Conservation (phyloP, 2,113 vertebrate species). For the Nothobranchius furzeri region DNA sequence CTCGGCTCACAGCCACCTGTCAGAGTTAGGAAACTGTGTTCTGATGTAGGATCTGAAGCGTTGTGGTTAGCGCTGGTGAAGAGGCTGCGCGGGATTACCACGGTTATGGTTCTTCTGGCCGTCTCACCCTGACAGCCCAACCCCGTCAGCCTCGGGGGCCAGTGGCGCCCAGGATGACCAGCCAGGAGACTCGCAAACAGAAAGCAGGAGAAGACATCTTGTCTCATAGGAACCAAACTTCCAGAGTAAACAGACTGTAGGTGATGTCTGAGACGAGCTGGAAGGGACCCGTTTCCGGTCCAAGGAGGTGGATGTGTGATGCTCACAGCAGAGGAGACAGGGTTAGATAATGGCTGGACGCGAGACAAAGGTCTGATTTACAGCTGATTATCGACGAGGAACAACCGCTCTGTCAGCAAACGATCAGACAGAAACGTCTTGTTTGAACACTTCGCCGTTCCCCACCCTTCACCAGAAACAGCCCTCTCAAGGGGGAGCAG, state of each 20-base stretch:
- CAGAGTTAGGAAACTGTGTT: constrained; percentile 29
- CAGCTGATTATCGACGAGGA: background rate
- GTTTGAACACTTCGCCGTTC: constrained; percentile 32
- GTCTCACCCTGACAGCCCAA: constrained; percentile 64
- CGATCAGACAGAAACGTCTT: constrained; percentile 24
- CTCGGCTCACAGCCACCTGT: constrained; percentile 54
- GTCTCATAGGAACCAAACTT: constrained; percentile 71
- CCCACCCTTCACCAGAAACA: constrained; percentile 25
- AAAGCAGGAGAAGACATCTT: constrained; percentile 51
- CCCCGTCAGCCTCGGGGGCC: constrained; percentile 61
- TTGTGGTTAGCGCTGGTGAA: constrained; percentile 40
- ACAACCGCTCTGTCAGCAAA: too few relatives aligned
- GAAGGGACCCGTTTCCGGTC: too few relatives aligned
- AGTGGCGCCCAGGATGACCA: constrained; percentile 30
- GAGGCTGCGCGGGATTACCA: constrained; percentile 48
- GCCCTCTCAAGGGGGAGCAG: constrained; percentile 33
- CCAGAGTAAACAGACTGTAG: constrained; percentile 63
- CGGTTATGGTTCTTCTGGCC: constrained; percentile 37
- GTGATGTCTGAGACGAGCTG: constrained; percentile 58
- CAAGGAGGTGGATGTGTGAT: constrained; percentile 38
- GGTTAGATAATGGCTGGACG: constrained; percentile 62
- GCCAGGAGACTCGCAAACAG: constrained; percentile 62
- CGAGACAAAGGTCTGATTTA: constrained; percentile 45
- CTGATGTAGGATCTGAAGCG: constrained; percentile 42
- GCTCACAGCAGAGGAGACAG: constrained; percentile 53